phyloP scores from a whole-genome alignment of 2,888 invertebrate species.

The Polietes domitor region DNA sequence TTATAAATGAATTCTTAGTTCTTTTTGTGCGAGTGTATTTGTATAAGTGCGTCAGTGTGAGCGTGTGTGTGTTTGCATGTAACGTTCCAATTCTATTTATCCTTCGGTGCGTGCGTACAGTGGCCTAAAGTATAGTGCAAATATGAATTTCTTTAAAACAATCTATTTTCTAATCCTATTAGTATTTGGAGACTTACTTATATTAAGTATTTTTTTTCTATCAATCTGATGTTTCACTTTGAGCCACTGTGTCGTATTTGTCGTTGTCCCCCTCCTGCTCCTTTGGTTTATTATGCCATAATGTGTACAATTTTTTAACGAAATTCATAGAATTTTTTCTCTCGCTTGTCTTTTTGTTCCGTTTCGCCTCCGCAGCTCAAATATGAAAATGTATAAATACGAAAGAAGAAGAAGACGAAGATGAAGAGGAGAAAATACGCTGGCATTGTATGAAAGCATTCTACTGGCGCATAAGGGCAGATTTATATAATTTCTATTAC shows the following conservation, averaged over 20 bases:
- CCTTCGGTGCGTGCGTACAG: conserved; percentile 15
- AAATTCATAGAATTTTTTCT: conserved; percentile 55
- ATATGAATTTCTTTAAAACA: no score
- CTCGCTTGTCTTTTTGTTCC: conserved; percentile 9
- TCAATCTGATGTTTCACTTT: no score
- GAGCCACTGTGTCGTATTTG: background rate
- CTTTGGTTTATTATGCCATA: conserved; percentile 53
- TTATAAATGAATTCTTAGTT: conserved; percentile 51
- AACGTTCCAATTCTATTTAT: conserved; percentile 12
- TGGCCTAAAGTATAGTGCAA: background rate
- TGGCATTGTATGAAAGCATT: conserved; percentile 43
- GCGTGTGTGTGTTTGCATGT: conserved; percentile 20
- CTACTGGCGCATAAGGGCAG: conserved; percentile 15
- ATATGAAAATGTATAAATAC: conserved; percentile 39
- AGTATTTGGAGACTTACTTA: no score
- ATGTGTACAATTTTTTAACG: conserved; percentile 54
- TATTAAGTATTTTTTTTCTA: no score
- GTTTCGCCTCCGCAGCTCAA: conserved; percentile 9
- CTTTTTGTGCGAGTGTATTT: conserved; percentile 11
- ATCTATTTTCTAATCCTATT: no score
- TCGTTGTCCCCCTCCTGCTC: background rate
- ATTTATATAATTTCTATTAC: conserved; percentile 36
- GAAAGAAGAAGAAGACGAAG: conserved; percentile 12
- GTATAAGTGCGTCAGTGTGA: background rate
- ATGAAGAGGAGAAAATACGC: background rate